Evolutionary conservation across 1,140 invertebrate species (phyloP).

Genomic region (Bathynomus jamesi): DNA sequence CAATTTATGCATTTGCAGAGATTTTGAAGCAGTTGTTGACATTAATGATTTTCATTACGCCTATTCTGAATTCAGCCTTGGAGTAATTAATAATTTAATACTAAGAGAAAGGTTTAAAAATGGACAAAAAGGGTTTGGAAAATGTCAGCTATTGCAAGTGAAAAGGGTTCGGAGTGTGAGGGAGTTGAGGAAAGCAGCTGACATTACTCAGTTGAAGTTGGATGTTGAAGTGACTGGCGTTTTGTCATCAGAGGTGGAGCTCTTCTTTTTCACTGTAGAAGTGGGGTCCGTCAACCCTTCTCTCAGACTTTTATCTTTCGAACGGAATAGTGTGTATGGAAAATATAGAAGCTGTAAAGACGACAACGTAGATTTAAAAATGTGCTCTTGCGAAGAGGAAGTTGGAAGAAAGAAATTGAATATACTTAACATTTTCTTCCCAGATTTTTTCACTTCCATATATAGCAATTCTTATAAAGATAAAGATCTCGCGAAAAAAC

Average conservation of each 20-base stretch:
- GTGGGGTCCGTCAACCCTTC: slow-evolving; percentile 5
- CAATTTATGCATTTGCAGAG: slow-evolving; percentile 42
- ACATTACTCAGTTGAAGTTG: slow-evolving; percentile 18
- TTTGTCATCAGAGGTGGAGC: neutral
- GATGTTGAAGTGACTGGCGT: slow-evolving; percentile 18
- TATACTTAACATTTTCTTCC: slow-evolving; percentile 16
- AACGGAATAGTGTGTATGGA: slow-evolving; percentile 22
- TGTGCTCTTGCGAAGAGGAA: slow-evolving; percentile 21
- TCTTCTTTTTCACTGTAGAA: slow-evolving; percentile 22
- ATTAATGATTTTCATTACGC: slow-evolving; percentile 33
- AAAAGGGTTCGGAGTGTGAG: slow-evolving; percentile 11
- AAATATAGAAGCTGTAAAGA: slow-evolving; percentile 16
- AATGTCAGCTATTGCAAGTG: slow-evolving; percentile 17
- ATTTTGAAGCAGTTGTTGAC: slow-evolving; percentile 37
- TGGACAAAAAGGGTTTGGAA: slow-evolving; percentile 20
- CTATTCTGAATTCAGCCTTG: slow-evolving; percentile 41
- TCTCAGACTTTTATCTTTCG: slow-evolving; percentile 19
- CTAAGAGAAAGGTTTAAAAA: slow-evolving; percentile 31
- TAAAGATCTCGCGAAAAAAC: neutral
- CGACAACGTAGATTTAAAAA: slow-evolving; percentile 21
- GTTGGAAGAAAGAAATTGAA: slow-evolving; percentile 7
- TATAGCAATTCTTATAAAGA: neutral
- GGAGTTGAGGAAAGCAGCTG: slow-evolving; percentile 9
- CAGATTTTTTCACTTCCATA: slow-evolving; percentile 15
- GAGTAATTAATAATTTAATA: slow-evolving; percentile 41